Percentiles rank a stretch among this genome's conserved stretches.
Evolutionary conservation across 1,140 invertebrate species (phyloP).

Genomic region (Calephelis nemesis): DNA sequence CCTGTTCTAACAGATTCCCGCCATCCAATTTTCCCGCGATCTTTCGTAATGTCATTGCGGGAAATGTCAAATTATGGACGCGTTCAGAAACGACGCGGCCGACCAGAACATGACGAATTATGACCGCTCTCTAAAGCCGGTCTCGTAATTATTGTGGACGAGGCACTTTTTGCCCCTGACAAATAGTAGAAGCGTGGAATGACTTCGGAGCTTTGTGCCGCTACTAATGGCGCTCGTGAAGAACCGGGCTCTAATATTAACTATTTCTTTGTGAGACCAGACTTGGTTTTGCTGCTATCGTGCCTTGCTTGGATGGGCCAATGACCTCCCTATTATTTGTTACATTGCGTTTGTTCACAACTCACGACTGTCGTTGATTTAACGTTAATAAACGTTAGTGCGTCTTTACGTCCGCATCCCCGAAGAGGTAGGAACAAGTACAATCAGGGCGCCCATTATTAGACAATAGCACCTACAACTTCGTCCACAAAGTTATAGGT

Average conservation of each 20-base stretch:
- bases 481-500: too few species aligned
- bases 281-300: conserved; percentile 56
- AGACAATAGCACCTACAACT: too few species aligned
- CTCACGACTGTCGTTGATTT: too few species aligned
- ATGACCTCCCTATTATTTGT: conserved; percentile 73
- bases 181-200: conserved; percentile 74
- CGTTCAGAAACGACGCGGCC: conserved; percentile 66
- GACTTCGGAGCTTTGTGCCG: conserved; percentile 69
- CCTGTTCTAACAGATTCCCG: conserved; percentile 1
- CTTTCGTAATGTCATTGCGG: conserved; percentile 53
- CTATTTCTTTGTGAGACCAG: conserved; percentile 73
- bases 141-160: conserved; percentile 78
- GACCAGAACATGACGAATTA: conserved; percentile 78
- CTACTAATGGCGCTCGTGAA: conserved; percentile 73
- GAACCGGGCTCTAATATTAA: conserved; percentile 73
- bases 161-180: conserved; percentile 76
- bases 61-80: conserved; percentile 74
- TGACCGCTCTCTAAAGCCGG: conserved; percentile 69
- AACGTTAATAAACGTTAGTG: too few species aligned
- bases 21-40: conserved; percentile 43
- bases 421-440: too few species aligned
- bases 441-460: too few species aligned
- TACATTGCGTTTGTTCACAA: conserved; percentile 49
- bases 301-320: conserved; percentile 54
- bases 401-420: neutral